Evolutionary conservation across 2,113 vertebrate species (phyloP).

Genomic region (Anhinga rufa): DNA sequence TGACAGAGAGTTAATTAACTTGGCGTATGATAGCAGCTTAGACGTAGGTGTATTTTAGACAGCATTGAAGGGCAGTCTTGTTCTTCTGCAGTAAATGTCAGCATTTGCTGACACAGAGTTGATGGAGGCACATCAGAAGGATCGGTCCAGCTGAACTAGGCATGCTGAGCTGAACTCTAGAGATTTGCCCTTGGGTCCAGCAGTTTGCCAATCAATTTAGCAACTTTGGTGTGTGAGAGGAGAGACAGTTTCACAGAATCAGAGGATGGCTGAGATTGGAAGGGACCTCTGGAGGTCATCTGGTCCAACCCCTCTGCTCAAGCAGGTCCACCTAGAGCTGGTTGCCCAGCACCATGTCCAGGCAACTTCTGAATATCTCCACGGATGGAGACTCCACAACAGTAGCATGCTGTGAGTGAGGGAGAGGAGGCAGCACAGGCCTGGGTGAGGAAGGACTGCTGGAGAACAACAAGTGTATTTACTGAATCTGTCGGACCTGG

Average conservation of each 20-base stretch:
- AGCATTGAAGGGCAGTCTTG: background rate
- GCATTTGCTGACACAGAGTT: background rate
- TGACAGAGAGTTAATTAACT: background rate
- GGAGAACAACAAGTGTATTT: background rate
- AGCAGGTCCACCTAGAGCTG: background rate
- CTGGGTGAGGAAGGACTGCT: background rate
- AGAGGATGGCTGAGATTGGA: background rate
- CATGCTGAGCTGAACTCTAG: background rate
- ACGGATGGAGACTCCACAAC: background rate
- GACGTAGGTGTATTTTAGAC: background rate
- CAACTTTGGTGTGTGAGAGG: background rate
- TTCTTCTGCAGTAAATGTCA: background rate
- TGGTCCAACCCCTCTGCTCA: background rate
- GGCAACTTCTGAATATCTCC: background rate
- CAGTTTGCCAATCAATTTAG: background rate
- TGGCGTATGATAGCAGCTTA: background rate
- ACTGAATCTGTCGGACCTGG: background rate
- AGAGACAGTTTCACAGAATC: background rate
- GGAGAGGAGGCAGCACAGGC: background rate
- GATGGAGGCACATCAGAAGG: accelerated
- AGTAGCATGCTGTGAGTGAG: background rate
- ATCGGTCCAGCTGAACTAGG: background rate
- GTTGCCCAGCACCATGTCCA: background rate
- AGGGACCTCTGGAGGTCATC: background rate
- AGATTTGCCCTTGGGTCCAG: background rate